These are phyloP conservation scores for Phataginus tricuspis DNA, from an alignment of 2,797 vertebrate species.

Conservation along the genomic window DNA sequence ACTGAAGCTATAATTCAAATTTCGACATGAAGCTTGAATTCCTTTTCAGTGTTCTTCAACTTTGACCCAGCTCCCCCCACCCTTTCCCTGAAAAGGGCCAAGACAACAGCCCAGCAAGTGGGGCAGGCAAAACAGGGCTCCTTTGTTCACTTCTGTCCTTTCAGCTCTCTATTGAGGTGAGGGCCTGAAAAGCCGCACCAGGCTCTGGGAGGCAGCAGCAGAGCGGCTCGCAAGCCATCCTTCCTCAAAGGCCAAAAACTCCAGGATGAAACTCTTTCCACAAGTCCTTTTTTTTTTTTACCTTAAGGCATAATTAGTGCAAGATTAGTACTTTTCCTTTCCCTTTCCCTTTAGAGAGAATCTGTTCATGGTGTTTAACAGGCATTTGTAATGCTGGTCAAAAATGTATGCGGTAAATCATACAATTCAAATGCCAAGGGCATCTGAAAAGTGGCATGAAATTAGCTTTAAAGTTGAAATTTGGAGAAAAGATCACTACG, in stretches of 20 bases:
- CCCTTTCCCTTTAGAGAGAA: not conserved
- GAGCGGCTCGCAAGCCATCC: constrained; percentile 78
- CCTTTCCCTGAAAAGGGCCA: constrained; percentile 91
- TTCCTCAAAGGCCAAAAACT: constrained; percentile 78
- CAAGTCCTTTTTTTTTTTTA: constrained; percentile 70
- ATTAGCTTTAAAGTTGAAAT: constrained; percentile 74
- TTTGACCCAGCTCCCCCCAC: constrained; percentile 90
- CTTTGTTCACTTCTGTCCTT: constrained; percentile 94
- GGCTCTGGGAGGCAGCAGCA: constrained; percentile 83
- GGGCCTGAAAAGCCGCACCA: constrained; percentile 88
- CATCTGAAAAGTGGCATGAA: constrained; percentile 61
- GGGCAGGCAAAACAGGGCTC: constrained; percentile 95
- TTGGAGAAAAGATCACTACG: constrained; percentile 66
- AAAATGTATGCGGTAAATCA: constrained; percentile 50
- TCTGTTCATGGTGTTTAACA: not conserved
- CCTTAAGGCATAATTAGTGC: constrained; percentile 71
- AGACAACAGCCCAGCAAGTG: constrained; percentile 94
- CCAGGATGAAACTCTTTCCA: constrained; percentile 72
- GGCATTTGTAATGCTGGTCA: not conserved
- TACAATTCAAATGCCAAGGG: constrained; percentile 54
- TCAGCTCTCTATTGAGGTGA: constrained; percentile 93
- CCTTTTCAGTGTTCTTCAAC: constrained; percentile 91
- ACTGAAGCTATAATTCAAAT: constrained; percentile 90
- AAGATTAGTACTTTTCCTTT: constrained; percentile 50
- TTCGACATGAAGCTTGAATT: constrained; percentile 88